A percentile compares a stretch with the other conserved stretches of the same genome.
phyloP scores from a whole-genome alignment of 2,113 vertebrate genomes.

The Dinomys branickii region DNA sequence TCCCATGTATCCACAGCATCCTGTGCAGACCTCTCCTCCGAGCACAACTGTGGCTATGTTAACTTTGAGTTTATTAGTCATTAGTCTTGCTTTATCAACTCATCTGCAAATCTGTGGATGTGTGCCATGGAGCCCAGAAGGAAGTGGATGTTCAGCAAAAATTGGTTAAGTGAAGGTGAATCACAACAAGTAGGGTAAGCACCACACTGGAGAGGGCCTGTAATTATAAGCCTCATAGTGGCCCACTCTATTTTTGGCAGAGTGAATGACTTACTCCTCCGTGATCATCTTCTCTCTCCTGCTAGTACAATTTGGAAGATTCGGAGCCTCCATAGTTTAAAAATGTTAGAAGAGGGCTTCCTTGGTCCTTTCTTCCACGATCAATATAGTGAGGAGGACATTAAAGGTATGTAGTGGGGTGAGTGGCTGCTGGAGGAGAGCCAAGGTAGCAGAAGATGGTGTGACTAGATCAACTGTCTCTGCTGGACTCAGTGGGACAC shows the following conservation, averaged over 20 bases:
- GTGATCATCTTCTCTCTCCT: background rate
- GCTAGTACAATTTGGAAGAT: background rate
- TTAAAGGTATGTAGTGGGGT: background rate
- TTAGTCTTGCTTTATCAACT: background rate
- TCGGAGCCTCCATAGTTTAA: background rate
- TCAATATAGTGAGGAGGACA: background rate
- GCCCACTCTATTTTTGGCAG: background rate
- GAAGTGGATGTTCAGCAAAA: background rate
- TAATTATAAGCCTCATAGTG: background rate
- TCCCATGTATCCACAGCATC: too few species aligned
- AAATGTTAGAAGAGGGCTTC: background rate
- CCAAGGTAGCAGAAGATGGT: background rate
- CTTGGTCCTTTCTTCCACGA: background rate
- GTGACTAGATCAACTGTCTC: background rate
- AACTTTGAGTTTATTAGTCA: background rate
- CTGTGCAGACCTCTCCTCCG: background rate
- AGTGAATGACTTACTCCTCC: background rate
- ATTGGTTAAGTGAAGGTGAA: background rate
- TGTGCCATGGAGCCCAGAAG: background rate
- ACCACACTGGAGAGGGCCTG: background rate
- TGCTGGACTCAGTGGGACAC: background rate
- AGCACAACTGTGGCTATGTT: background rate
- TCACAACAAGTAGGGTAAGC: background rate
- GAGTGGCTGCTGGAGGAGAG: background rate
- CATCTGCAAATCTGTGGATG: background rate